These are phyloP conservation scores for Decapterus maruadsi DNA, from an alignment of 2,797 vertebrate genomes.

Conservation along the genomic window DNA sequence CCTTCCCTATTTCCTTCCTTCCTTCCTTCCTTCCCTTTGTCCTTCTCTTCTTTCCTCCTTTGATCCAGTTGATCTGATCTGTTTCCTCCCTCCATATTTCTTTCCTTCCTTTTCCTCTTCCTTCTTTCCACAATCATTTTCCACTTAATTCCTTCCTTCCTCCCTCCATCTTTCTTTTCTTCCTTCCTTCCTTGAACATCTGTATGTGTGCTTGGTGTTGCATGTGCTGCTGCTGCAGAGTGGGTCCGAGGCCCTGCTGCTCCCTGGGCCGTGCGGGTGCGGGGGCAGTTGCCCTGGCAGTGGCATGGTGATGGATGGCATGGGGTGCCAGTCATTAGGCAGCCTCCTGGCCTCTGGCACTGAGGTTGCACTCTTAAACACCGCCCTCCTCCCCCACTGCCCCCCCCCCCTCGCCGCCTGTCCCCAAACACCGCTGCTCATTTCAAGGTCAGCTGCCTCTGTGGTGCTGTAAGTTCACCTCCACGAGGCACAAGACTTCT, in stretches of 20 bases:
- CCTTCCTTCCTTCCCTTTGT: too few species aligned
- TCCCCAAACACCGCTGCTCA: conserved; percentile 85
- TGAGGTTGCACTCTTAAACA: conserved; percentile 85
- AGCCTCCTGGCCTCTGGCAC: conserved; percentile 87
- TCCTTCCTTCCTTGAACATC: too few species aligned
- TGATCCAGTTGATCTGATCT: too few species aligned
- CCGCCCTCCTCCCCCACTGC: conserved; percentile 48
- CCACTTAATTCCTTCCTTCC: too few species aligned
- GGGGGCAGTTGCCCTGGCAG: conserved; percentile 78
- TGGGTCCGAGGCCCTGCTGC: conserved; percentile 57
- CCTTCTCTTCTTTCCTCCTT: too few species aligned
- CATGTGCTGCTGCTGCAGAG: conserved; percentile 45
- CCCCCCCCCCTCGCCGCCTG: conserved; percentile 32
- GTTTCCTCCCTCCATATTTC: too few species aligned
- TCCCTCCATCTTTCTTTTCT: too few species aligned
- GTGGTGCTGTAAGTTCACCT: conserved; percentile 78
- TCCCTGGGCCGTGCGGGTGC: conserved; percentile 62
- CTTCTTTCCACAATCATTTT: too few species aligned
- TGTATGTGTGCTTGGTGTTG: conserved; percentile 29
- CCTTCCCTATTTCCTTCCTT: too few species aligned
- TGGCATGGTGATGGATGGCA: conserved; percentile 86
- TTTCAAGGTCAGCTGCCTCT: conserved; percentile 88
- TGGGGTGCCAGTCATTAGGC: conserved; percentile 86
- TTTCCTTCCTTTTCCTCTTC: too few species aligned
- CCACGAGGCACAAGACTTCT: conserved; percentile 76